Percentiles rank a stretch among this genome's conserved stretches.
Evolutionary conservation across 2,888 invertebrate species (phyloP).

Genomic region (Lochmaea crataegi): DNA sequence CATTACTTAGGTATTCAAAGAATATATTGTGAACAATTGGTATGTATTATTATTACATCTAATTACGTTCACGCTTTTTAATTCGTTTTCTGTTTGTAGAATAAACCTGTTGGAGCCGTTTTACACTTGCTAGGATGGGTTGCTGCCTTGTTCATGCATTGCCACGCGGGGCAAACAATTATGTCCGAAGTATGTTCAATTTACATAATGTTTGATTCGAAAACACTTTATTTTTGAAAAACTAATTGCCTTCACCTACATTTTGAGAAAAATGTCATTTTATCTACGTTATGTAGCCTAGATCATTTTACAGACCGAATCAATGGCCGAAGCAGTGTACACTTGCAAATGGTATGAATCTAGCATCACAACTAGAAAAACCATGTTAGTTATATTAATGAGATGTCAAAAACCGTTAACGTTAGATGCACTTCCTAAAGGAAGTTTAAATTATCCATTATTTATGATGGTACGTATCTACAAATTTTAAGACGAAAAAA

Average conservation of each 20-base stretch:
- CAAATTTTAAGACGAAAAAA: background rate
- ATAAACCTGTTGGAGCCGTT: conserved; percentile 36
- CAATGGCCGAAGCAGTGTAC: conserved; percentile 15
- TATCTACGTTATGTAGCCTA: no score
- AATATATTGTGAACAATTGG: no score
- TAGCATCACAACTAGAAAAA: conserved; percentile 11
- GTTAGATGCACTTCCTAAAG: conserved; percentile 28
- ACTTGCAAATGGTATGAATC: conserved; percentile 25
- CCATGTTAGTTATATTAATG: conserved; percentile 20
- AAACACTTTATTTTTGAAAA: no score
- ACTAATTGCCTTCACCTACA: no score
- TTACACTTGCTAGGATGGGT: conserved; percentile 42
- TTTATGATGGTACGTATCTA: conserved; percentile 27
- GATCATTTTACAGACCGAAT: conserved; percentile 20
- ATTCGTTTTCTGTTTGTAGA: background rate
- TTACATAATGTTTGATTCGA: background rate
- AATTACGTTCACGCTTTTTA: no score
- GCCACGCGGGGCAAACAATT: conserved; percentile 46
- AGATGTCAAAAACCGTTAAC: conserved; percentile 31
- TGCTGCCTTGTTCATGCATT: conserved; percentile 37
- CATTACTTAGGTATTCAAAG: no score
- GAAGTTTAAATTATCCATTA: conserved; percentile 24
- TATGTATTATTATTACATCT: no score
- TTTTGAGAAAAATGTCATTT: no score
- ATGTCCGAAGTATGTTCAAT: conserved; percentile 42